Base-by-base conservation (phyloP, 1,140 invertebrate genomes). In the Aradophagus sp. region DNA sequence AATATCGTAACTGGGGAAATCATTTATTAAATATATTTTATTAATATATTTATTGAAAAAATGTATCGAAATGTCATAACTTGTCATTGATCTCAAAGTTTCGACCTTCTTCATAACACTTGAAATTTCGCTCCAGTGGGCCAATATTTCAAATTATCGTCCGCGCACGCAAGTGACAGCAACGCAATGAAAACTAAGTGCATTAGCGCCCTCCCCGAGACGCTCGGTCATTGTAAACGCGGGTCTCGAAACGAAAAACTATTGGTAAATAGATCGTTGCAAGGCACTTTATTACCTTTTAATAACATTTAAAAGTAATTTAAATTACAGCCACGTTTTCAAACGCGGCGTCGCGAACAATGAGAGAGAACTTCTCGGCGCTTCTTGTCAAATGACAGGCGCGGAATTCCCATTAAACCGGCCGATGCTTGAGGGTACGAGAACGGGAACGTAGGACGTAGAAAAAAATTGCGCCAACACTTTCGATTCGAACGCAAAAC, bases 401-500 rank as follows among this genome's bases (percentile, higher is more conserved):
- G 53, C 59, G 67, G 67, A 71, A 71, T 71, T 71, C 35, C 47
- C 59, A 71, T 71, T 71, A 71, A 71, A 63, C 59, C 67, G 47
- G 59, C 53, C 58, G 58, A 63, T 55, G 52, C 66, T 52, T 38
- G 44, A 20, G 27, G 23, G 39, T n/a, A n/a, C n/a, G 45, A 12
- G 23, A 27, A 26, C 35, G 38, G 7, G 58, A 59, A 59, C 62
- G 63, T 47, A 16, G 31, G 36, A n/a, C n/a, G n/a, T n/a, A n/a
- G n/a, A n/a, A n/a, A 71, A 71, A 71, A 71, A 63, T 65, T 58
- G 53, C 58, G 45, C 52, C 31, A 58, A 38, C 19, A 53, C 45
- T 71, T 63, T 45, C 38, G 55, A 71, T 63, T 71, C 67, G 45
- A 63, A 53, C n/a, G 20, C 5, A 50, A 52, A 39, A 35, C 27